A percentile compares a stretch with the other conserved stretches of the same genome.
Evolutionary conservation across 30 jellyfish, hydroid and myxozoan species (phyloP).

Genomic region (Turritopsis rubra): DNA sequence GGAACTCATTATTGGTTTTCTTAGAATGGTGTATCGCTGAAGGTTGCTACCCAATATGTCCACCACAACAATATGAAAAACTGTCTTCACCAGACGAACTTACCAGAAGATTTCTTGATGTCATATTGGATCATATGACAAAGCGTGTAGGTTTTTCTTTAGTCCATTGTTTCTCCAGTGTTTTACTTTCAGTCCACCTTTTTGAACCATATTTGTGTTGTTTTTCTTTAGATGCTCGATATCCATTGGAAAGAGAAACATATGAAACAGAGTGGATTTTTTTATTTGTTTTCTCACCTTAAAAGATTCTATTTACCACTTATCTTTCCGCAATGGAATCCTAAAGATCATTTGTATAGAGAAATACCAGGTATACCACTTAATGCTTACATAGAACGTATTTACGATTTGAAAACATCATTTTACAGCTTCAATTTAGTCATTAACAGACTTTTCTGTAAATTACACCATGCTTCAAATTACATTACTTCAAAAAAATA

Average conservation of each 20-base stretch:
- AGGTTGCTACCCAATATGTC: conserved; percentile 55
- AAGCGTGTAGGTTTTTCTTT: conserved; percentile 44
- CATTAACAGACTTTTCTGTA: no score
- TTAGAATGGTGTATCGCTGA: conserved; percentile 89
- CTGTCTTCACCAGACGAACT: conserved; percentile 71
- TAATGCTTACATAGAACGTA: no score
- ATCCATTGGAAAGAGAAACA: conserved; percentile 62
- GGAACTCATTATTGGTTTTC: no score
- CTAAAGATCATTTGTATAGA: conserved; percentile 43
- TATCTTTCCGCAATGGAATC: conserved; percentile 80
- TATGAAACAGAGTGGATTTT: conserved; percentile 91
- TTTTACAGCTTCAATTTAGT: no score
- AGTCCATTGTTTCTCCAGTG: background rate
- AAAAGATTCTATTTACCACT: conserved; percentile 70
- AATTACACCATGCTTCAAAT: no score
- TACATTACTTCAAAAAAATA: no score
- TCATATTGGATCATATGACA: conserved; percentile 81
- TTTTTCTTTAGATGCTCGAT: conserved; percentile 70
- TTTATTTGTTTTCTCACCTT: conserved; percentile 58
- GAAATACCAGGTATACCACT: conserved; percentile 38
- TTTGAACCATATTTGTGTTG: background rate
- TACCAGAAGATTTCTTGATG: conserved; percentile 70
- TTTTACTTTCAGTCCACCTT: background rate
- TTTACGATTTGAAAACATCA: no score
- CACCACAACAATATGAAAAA: conserved; percentile 91